Conservation (phyloP, 2,888 invertebrate species). For the Mimas tiliae region DNA sequence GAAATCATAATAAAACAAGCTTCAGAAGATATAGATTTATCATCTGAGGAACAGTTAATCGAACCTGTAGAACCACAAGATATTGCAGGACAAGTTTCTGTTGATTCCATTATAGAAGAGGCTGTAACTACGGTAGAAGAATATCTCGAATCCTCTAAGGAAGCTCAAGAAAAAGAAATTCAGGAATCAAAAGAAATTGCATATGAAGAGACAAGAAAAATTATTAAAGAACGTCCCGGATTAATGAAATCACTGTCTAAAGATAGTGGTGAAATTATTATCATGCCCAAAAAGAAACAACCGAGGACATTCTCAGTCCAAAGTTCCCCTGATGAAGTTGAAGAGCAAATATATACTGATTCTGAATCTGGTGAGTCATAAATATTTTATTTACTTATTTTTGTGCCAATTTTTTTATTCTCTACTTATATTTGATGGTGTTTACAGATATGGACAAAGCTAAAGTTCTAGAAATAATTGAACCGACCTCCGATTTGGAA, state of each 20-base stretch:
- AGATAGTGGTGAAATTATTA: constrained; percentile 77
- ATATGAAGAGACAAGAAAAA: constrained; percentile 63
- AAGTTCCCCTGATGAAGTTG: constrained; percentile 82
- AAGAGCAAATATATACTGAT: constrained; percentile 82
- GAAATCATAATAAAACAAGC: constrained; percentile 82
- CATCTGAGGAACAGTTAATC: constrained; percentile 66
- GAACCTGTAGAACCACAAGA: constrained; percentile 55
- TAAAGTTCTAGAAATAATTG: constrained; percentile 81
- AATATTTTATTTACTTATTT: background rate
- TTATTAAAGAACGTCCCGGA: constrained; percentile 68
- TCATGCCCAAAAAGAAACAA: constrained; percentile 80
- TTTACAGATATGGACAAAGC: constrained; percentile 81
- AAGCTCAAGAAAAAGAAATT: constrained; percentile 51
- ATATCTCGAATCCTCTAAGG: constrained; percentile 62
- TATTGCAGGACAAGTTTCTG: constrained; percentile 70
- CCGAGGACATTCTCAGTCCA: constrained; percentile 79
- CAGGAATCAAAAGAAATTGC: constrained; percentile 61
- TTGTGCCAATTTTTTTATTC: background rate
- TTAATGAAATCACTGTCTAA: constrained; percentile 77
- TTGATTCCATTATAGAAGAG: constrained; percentile 78
- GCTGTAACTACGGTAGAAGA: constrained; percentile 75
- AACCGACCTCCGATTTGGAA: constrained; percentile 75
- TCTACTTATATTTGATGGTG: background rate
- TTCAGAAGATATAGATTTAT: constrained; percentile 75
- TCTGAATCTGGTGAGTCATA: constrained; percentile 77